Conservation (phyloP, 64 coral and sea anemone genomes). For the Hydrozoanthus tunicans region DNA sequence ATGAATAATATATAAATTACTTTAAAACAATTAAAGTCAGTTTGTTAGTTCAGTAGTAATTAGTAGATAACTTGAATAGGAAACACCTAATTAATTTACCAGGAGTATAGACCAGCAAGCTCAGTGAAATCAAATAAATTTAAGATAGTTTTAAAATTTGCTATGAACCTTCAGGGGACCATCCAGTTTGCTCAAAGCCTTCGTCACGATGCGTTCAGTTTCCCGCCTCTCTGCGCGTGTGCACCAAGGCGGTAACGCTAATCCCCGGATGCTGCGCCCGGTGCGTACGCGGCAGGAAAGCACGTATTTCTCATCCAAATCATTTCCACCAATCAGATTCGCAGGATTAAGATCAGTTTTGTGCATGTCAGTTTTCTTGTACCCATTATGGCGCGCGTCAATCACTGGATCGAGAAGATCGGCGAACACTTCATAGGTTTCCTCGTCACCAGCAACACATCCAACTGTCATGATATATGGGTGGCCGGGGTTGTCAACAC, state of each 20-base stretch:
- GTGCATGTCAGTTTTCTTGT: slow-evolving; percentile 50
- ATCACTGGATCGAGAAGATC: slow-evolving; percentile 50
- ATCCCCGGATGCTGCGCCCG: slow-evolving; percentile 30
- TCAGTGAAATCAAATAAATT: neutral
- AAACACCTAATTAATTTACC: neutral
- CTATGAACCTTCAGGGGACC: slow-evolving; percentile 42
- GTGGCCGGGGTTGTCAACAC: slow-evolving; percentile 43
- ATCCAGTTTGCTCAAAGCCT: slow-evolving; percentile 41
- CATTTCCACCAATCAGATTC: slow-evolving; percentile 37
- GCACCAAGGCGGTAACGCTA: slow-evolving; percentile 41
- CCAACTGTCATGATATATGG: slow-evolving; percentile 46
- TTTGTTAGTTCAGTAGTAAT: no score
- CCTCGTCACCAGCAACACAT: slow-evolving; percentile 45
- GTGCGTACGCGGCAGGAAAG: slow-evolving; percentile 42
- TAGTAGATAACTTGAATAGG: neutral
- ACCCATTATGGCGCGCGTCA: slow-evolving; percentile 37
- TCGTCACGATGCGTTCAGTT: slow-evolving; percentile 34
- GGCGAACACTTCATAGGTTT: slow-evolving; percentile 43
- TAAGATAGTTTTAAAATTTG: neutral
- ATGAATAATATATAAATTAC: no score
- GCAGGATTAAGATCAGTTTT: slow-evolving; percentile 56
- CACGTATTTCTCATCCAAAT: slow-evolving; percentile 24
- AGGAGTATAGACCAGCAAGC: no score
- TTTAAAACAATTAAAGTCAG: no score
- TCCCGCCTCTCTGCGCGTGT: slow-evolving; percentile 51